These are phyloP conservation scores for Alentia gelatinosa DNA, from an alignment of 2,888 invertebrate species.

Conservation along the genomic window DNA sequence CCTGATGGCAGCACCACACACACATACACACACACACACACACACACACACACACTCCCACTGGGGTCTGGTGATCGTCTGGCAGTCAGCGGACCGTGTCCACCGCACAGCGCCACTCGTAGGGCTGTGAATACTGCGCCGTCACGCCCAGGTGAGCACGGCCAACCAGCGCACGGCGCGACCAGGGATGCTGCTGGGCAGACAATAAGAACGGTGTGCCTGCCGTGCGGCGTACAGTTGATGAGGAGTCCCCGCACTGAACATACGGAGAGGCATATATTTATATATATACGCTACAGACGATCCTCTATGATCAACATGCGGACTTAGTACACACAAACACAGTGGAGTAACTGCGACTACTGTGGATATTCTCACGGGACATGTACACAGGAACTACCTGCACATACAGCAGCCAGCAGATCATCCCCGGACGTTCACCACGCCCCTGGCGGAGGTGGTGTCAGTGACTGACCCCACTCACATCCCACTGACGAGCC, in stretches of 20 bases:
- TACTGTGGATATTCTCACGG: too few species aligned
- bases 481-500: background rate
- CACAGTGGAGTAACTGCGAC: background rate
- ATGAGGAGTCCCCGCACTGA: background rate
- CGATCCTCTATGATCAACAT: background rate
- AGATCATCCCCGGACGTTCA: background rate
- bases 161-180: background rate
- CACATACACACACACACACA: background rate
- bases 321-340: background rate
- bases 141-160: background rate
- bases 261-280: background rate
- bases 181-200: background rate
- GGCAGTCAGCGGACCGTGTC: background rate
- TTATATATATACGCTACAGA: background rate
- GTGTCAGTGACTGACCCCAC: background rate
- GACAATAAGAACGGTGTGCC: background rate
- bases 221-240: background rate
- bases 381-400: background rate
- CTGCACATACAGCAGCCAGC: background rate
- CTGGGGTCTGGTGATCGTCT: background rate
- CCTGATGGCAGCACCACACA: background rate
- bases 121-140: background rate
- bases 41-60: background rate
- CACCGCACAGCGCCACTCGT: background rate
- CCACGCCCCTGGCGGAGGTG: background rate